Percentiles rank a stretch among this genome's conserved stretches.
These are phyloP conservation scores for Stegophylla sp. DNA, from an alignment of 2,888 invertebrate genomes.

Conservation along the genomic window DNA sequence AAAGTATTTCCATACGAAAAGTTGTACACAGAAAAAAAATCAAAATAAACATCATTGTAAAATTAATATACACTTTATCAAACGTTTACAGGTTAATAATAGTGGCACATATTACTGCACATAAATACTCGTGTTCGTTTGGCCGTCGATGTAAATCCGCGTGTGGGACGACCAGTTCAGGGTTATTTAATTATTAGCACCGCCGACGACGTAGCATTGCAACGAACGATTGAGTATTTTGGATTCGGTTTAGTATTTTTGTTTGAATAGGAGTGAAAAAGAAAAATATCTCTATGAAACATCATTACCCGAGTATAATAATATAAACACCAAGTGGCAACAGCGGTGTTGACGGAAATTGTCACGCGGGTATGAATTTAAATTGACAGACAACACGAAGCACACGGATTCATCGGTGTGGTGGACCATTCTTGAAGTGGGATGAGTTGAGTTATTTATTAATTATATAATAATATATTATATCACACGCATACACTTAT, in stretches of 20 bases:
- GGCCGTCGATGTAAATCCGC: not conserved
- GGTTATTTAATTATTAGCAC: slow-evolving; percentile 20
- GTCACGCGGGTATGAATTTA: not conserved
- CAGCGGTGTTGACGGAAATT: not conserved
- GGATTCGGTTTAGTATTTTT: not conserved
- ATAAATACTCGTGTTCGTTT: not conserved
- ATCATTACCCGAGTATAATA: not conserved
- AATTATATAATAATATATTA: too few species aligned
- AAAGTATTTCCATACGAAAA: too few species aligned
- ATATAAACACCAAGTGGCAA: too few species aligned
- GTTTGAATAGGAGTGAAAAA: not conserved
- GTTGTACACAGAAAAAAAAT: too few species aligned
- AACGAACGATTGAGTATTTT: not conserved
- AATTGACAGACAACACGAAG: not conserved
- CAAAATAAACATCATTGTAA: not conserved
- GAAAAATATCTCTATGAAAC: not conserved
- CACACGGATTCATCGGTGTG: not conserved
- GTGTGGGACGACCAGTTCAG: slow-evolving; percentile 31
- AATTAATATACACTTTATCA: not conserved
- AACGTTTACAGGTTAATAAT: slow-evolving; percentile 1
- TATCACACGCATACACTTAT: too few species aligned
- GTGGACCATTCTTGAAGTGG: not conserved
- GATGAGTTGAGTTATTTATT: not conserved
- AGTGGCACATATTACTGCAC: not conserved
- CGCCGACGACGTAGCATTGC: not conserved